Evolutionary conservation across 2,797 vertebrate genomes (phyloP).

Genomic region (Pagetopsis macropterus): DNA sequence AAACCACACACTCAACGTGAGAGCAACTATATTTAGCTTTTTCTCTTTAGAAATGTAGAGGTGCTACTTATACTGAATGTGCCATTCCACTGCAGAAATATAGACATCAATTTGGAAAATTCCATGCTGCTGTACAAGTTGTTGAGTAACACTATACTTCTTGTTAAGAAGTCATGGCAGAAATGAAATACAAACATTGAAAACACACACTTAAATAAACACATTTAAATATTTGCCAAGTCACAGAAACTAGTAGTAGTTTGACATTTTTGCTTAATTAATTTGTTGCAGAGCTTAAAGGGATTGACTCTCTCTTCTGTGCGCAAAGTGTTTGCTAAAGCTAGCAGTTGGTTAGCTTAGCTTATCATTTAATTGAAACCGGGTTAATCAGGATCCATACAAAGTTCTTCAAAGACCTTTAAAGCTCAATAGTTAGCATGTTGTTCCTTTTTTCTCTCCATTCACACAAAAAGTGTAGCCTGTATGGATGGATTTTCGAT

Average conservation of each 20-base stretch:
- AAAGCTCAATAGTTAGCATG: neutral
- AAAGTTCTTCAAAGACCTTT: neutral
- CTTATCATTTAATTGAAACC: neutral
- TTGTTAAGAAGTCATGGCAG: neutral
- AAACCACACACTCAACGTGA: conserved; percentile 6
- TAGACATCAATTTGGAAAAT: neutral
- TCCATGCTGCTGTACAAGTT: neutral
- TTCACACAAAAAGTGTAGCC: neutral
- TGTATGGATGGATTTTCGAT: neutral
- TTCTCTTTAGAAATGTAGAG: neutral
- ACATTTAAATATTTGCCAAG: neutral
- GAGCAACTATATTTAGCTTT: neutral
- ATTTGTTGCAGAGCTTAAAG: no score
- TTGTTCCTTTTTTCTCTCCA: neutral
- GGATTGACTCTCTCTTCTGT: neutral
- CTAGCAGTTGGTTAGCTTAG: neutral
- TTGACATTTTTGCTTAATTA: neutral
- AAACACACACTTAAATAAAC: neutral
- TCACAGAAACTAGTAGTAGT: neutral
- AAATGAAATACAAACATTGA: neutral
- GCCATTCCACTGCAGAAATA: conserved; percentile 4
- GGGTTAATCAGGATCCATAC: no score
- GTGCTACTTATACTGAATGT: neutral
- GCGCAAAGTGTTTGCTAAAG: no score
- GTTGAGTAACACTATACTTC: neutral